Conservation (phyloP, 2,113 vertebrate genomes). For the Oenanthe oenanthe region DNA sequence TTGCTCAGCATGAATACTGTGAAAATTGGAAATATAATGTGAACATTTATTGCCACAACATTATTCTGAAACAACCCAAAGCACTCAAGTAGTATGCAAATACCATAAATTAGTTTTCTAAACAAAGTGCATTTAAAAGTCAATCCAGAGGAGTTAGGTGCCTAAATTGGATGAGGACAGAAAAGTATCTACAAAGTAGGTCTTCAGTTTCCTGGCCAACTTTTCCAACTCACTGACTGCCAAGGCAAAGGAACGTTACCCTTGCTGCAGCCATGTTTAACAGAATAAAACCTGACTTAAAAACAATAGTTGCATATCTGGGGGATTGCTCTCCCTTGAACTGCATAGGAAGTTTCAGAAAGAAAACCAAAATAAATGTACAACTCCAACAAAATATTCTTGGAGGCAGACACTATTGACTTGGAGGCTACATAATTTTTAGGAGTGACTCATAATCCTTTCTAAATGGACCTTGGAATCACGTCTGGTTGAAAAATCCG, state of each 20-base stretch:
- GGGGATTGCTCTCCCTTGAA: background rate
- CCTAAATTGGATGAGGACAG: background rate
- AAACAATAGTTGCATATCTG: background rate
- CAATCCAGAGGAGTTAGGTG: background rate
- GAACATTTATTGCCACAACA: constrained; percentile 5
- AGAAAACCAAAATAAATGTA: background rate
- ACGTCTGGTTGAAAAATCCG: background rate
- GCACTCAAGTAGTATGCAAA: background rate
- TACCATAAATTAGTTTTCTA: background rate
- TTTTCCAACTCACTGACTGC: background rate
- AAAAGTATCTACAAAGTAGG: background rate
- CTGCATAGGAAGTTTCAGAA: background rate
- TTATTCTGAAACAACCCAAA: constrained; percentile 9
- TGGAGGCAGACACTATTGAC: background rate
- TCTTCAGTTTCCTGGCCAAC: background rate
- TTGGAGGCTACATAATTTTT: background rate
- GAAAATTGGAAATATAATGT: constrained; percentile 4
- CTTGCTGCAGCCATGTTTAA: background rate
- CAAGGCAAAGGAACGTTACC: background rate
- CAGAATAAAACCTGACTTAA: background rate
- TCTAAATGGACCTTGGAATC: background rate
- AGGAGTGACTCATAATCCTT: background rate
- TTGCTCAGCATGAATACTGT: background rate
- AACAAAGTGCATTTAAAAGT: background rate
- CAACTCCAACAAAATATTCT: background rate